Percentiles rank a stretch among this genome's conserved stretches.
phyloP scores from a whole-genome alignment of 2,797 vertebrate genomes.

The Xiphophorus birchmanni region DNA sequence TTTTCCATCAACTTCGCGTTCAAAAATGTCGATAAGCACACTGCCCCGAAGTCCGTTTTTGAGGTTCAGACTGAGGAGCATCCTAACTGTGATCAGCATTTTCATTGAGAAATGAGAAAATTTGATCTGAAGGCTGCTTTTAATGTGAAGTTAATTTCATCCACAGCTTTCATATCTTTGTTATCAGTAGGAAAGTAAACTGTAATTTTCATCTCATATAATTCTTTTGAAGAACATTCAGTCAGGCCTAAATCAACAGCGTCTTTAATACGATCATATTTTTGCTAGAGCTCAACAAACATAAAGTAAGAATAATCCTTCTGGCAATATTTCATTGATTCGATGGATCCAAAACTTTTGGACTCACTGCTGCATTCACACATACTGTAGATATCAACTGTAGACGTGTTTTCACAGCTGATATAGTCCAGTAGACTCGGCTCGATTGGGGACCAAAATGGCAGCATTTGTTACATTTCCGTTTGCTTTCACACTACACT shows the following conservation, averaged over 20 bases:
- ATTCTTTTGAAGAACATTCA: not conserved
- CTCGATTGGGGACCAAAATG: too few species aligned
- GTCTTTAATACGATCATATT: not conserved
- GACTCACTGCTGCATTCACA: not conserved
- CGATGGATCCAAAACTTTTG: not conserved
- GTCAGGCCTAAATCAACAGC: not conserved
- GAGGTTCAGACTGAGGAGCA: not conserved
- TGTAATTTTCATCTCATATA: not conserved
- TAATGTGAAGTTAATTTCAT: not conserved
- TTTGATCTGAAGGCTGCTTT: not conserved
- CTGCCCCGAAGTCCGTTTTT: not conserved
- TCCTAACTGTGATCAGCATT: not conserved
- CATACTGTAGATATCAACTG: too few species aligned
- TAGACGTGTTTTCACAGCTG: not conserved
- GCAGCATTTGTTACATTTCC: too few species aligned
- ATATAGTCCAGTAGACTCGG: too few species aligned
- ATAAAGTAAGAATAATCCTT: not conserved
- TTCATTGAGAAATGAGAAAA: not conserved
- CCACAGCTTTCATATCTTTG: not conserved
- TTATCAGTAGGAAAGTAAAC: not conserved
- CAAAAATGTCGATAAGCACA: not conserved
- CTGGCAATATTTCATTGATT: not conserved
- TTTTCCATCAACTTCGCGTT: not conserved
- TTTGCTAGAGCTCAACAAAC: not conserved
- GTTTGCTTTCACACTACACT: too few species aligned